Evolutionary conservation across 2,113 vertebrate species (phyloP).

Genomic region (Salvelinus namaycush): DNA sequence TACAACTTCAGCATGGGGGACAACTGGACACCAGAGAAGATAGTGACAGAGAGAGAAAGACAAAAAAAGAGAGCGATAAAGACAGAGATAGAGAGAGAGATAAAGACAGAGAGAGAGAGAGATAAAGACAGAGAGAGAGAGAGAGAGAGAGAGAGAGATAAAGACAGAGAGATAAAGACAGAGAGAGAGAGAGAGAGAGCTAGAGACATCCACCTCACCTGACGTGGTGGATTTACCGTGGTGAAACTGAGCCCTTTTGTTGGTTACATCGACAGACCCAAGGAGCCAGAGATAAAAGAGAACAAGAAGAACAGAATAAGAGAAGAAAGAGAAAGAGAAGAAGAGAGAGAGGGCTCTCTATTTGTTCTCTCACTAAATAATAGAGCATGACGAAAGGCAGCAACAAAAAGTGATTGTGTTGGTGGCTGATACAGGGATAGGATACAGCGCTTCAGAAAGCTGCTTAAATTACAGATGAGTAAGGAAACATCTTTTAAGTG

Average conservation of each 20-base stretch:
- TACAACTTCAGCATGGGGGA: background rate
- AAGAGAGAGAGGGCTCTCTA: background rate
- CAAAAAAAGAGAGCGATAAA: no score
- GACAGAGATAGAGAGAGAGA: no score
- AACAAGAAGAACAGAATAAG: background rate
- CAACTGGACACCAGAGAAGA: no score
- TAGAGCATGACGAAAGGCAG: constrained; percentile 8
- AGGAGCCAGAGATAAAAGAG: background rate
- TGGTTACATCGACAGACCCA: background rate
- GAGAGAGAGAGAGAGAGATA: no score
- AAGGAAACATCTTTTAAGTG: constrained; percentile 19
- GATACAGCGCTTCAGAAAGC: background rate
- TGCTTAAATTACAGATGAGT: constrained; percentile 20
- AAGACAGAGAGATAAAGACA: no score
- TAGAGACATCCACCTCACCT: background rate
- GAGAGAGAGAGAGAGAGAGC: no score
- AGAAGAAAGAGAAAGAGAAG: background rate
- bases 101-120: no score
- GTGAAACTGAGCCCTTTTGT: background rate
- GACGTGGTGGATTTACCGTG: background rate
- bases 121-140: no score
- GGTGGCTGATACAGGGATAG: constrained; percentile 4
- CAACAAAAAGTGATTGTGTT: constrained; percentile 18
- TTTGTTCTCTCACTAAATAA: constrained; percentile 20
- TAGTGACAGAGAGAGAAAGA: no score